phyloP scores from a whole-genome alignment of 2,797 vertebrate species.

The Megaceryle alcyon region DNA sequence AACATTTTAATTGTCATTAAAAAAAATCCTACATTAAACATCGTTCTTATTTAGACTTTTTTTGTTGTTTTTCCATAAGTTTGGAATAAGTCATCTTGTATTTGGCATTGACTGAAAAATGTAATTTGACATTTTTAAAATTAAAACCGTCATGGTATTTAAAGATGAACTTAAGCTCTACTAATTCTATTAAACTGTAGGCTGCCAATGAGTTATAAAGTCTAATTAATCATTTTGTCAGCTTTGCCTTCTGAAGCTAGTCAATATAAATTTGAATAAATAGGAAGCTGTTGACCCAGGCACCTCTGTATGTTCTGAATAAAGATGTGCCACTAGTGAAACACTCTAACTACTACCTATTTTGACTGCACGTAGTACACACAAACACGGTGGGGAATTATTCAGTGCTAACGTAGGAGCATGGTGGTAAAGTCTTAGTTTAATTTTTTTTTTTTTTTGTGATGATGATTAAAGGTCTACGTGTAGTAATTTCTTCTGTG shows the following conservation, averaged over 20 bases:
- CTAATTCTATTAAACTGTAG: conserved; percentile 81
- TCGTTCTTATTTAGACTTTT: neutral
- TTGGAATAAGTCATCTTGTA: conserved; percentile 64
- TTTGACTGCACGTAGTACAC: neutral
- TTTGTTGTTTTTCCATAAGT: neutral
- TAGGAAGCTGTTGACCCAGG: conserved; percentile 73
- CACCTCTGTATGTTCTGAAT: conserved; percentile 62
- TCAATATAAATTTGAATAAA: conserved; percentile 82
- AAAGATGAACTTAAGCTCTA: conserved; percentile 79
- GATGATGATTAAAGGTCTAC: neutral
- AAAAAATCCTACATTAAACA: neutral
- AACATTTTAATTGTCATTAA: neutral
- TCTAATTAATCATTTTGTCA: conserved; percentile 84
- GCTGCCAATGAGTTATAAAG: conserved; percentile 78
- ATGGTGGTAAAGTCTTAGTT: neutral
- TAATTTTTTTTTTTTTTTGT: neutral
- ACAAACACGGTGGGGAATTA: neutral
- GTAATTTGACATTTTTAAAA: conserved; percentile 75
- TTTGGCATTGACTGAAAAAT: conserved; percentile 74
- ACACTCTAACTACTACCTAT: neutral
- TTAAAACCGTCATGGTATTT: conserved; percentile 76
- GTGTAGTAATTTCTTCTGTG: neutral
- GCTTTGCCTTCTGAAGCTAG: conserved; percentile 75
- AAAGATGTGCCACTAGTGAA: conserved; percentile 48
- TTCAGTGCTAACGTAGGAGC: neutral